Base-by-base conservation (phyloP, 2,797 vertebrate species). In the Knipowitschia caucasica region DNA sequence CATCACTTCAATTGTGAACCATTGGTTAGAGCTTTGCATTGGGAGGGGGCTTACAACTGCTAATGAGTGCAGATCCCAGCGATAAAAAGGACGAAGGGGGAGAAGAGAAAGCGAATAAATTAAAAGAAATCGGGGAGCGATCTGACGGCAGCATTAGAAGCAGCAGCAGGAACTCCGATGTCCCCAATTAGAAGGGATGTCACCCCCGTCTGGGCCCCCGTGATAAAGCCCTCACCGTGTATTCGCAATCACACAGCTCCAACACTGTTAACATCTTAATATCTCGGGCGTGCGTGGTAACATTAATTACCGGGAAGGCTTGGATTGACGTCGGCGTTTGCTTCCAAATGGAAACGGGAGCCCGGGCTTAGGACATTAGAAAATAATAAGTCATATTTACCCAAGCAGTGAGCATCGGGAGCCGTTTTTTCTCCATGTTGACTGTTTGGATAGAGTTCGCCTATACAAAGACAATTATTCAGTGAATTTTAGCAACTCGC, bases 221-320 rank as follows among this genome's bases (percentile, higher is more conserved):
- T 95, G 95, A 95, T 97, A 98, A 98, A 98, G 94, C 95, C 94
- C 94, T 96, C 93, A 93, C 95, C 96, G 92, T 87, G 94, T 96
- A 98, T 98, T 98, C 94, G 90, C 90, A 93, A 94, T 94, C 95
- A 95, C 94, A 95, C 88, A 89, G 93, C 90, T 94, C 94, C 92
- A 93, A 94, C 94, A 94, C 93, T 95, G 94, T 98, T 98, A 98
- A 98, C 95, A 98, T 98, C 93, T 92, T 98, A 97, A 99, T 97
- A 93, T 96, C 92, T 93, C 94, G 93, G 93, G 91, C 92, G 94
- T 95, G 95, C 91, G 55, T 75, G 88, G 92, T 92, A 95, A 96
- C 95, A 95, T 95, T 98, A 98, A 99, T 98, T 98, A 96, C 94
- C 92, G 91, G 92, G 93, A 20, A 20, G 92, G 36, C 18, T 39